Conservation (phyloP, 2,888 invertebrate genomes). For the Polyommatus iphigenia region DNA sequence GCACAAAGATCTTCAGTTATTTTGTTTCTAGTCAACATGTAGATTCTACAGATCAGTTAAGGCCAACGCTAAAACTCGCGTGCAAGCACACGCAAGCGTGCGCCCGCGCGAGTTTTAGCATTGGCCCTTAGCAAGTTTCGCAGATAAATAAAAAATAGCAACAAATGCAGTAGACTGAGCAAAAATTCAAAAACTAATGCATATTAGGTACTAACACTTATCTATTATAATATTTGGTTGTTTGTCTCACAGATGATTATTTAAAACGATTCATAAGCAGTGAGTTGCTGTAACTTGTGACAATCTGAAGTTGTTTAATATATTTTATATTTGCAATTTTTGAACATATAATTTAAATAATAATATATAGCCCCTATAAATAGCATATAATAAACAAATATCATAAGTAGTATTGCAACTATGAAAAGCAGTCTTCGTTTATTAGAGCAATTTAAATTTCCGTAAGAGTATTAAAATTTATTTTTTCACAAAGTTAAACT, state of each 20-base stretch:
- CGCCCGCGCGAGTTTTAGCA: too few species aligned
- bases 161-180: background rate
- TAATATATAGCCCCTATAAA: background rate
- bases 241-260: background rate
- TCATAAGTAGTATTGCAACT: background rate
- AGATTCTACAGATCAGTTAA: too few species aligned
- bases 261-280: background rate
- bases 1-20: background rate
- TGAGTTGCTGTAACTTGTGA: background rate
- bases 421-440: slow-evolving; percentile 1
- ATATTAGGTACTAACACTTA: background rate
- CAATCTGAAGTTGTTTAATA: too few species aligned
- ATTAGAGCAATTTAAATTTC: slow-evolving; percentile 6
- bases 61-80: too few species aligned
- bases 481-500: background rate
- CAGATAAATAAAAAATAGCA: background rate
- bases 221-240: slow-evolving; percentile 11
- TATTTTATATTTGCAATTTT: background rate
- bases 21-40: too few species aligned
- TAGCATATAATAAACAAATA: background rate
- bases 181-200: background rate
- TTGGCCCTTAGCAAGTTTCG: too few species aligned
- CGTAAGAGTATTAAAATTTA: background rate
- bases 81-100: too few species aligned
- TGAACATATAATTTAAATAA: background rate